Conservation (phyloP, 2,888 invertebrate genomes). For the Thecophora atra region DNA sequence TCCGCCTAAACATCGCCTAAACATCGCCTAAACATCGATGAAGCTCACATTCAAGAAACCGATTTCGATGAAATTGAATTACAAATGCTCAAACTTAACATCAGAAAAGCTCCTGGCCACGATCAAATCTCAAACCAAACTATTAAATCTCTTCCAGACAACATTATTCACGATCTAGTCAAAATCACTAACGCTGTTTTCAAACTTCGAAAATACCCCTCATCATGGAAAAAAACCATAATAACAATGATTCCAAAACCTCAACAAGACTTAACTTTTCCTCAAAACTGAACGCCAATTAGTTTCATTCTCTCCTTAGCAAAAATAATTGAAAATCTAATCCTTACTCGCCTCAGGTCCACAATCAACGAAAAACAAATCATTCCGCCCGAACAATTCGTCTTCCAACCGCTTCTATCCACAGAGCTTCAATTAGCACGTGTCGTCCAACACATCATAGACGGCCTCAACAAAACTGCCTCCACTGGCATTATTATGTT, state of each 20-base stretch:
- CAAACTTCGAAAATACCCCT: background rate
- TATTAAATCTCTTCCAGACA: background rate
- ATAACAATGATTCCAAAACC: background rate
- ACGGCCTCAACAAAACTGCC: no score
- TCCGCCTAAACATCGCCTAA: no score
- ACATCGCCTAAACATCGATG: no score
- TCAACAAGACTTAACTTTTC: background rate
- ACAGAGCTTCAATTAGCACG: no score
- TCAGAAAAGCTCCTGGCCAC: background rate
- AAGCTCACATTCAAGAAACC: background rate
- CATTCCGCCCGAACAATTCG: no score
- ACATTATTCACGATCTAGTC: background rate
- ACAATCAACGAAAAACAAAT: no score
- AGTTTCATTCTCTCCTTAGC: background rate
- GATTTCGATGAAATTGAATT: background rate
- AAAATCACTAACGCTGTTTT: background rate
- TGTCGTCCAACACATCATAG: no score
- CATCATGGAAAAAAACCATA: background rate
- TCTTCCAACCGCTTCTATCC: no score
- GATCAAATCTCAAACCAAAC: background rate
- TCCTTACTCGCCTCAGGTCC: no score
- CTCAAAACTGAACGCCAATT: background rate
- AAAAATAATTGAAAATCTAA: background rate
- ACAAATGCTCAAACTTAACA: background rate
- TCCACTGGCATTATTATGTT: no score